Conservation (phyloP, 2,888 invertebrate genomes). For the Lepidochitona cinerea region DNA sequence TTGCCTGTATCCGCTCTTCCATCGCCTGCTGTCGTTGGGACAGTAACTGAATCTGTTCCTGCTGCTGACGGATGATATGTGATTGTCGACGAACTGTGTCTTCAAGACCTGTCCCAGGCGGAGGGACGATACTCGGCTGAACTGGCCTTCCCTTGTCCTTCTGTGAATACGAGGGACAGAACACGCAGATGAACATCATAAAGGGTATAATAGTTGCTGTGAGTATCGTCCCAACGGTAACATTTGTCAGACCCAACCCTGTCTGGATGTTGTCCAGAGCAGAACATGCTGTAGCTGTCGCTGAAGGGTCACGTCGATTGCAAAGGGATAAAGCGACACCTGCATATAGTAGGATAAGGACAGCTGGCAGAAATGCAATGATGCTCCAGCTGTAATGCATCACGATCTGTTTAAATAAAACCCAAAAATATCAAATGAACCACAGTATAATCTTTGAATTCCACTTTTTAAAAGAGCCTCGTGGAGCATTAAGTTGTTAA, state of each 20-base stretch:
- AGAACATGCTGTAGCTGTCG: not conserved
- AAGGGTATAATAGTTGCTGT: not conserved
- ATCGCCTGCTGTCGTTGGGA: conserved; percentile 1
- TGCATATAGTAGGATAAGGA: not conserved
- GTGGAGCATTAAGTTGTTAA: no score
- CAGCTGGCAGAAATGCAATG: not conserved
- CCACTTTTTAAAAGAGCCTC: no score
- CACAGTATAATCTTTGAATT: no score
- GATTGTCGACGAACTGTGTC: not conserved
- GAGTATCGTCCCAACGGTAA: not conserved
- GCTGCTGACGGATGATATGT: not conserved
- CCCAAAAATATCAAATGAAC: no score
- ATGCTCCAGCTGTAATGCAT: conserved; percentile 3
- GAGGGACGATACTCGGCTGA: not conserved
- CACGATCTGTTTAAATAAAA: not conserved
- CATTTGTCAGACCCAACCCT: not conserved
- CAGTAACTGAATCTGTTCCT: not conserved
- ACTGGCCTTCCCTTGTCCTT: not conserved
- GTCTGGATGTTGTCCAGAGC: conserved; percentile 4
- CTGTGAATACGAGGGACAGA: not conserved
- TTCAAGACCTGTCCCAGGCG: not conserved
- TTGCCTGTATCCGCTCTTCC: not conserved
- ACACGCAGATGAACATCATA: not conserved
- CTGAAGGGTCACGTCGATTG: not conserved
- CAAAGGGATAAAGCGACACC: not conserved